Conservation (phyloP, 37 sponge, comb jelly and placozoan genomes). For the Crambe crambe region DNA sequence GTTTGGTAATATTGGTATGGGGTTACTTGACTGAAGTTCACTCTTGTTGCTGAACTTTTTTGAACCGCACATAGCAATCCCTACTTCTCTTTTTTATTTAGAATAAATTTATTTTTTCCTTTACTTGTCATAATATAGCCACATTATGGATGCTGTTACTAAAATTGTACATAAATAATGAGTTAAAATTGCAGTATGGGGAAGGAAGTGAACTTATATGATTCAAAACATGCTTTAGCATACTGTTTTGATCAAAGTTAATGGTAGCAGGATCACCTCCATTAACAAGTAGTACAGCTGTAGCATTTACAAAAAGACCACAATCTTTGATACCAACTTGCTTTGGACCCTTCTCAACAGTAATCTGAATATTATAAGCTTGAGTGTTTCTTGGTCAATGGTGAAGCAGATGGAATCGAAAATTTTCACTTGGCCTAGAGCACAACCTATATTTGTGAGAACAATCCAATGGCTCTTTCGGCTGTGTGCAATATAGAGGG, state of each 20-base stretch:
- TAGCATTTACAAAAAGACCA: slow-evolving; percentile 50
- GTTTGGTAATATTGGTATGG: too few species aligned
- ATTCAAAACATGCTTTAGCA: slow-evolving; percentile 43
- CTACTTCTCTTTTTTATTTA: too few species aligned
- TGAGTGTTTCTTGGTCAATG: slow-evolving; percentile 25
- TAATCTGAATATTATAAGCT: background rate
- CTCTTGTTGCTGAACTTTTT: too few species aligned
- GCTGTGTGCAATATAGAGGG: too few species aligned
- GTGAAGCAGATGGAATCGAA: slow-evolving; percentile 38
- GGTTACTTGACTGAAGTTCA: too few species aligned
- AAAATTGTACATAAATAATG: too few species aligned
- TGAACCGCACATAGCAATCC: too few species aligned
- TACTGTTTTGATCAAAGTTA: slow-evolving; percentile 16
- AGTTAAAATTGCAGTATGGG: too few species aligned
- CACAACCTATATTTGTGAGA: slow-evolving; percentile 22
- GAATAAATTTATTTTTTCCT: too few species aligned
- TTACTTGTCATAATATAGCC: too few species aligned
- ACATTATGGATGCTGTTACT: too few species aligned
- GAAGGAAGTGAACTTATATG: slow-evolving; percentile 6
- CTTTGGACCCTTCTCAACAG: slow-evolving; percentile 20
- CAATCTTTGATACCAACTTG: slow-evolving; percentile 49
- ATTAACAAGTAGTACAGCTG: slow-evolving; percentile 12
- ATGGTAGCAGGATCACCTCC: background rate
- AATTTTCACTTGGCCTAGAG: background rate
- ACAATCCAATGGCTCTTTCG: slow-evolving; percentile 62